Base-by-base conservation (phyloP, 2,113 vertebrate genomes). In the Desmodus rotundus region DNA sequence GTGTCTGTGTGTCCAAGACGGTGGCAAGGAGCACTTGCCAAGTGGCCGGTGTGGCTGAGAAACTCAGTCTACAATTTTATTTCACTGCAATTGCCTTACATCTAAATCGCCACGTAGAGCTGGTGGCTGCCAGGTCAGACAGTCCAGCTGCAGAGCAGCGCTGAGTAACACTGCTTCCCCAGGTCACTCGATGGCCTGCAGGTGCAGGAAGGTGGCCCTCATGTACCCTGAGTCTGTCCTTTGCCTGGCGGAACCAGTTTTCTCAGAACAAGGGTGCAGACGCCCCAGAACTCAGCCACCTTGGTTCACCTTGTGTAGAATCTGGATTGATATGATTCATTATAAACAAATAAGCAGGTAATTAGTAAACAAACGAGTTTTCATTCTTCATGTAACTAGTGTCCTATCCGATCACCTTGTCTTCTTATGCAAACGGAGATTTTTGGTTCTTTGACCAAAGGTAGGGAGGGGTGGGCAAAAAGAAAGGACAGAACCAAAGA, bases 401-500 rank as follows among this genome's bases (percentile, higher is more conserved):
- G 11, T 26, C 63, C 89, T 26, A 0, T 22, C 24, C 7, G 17
- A 50, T 43, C 8, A 0, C 56, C 31, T 31, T 22, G 19, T 41
- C 31, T 43, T 73, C 76, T 61, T 56, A 24, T 2, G 26, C 20
- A 15, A 67, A 14, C 2, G 3, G 56, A 38, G 56, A 31, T 0
- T 41, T 70, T 8, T 4, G 54, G 54, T 50, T 47, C 76, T 24
- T 9, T 26, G 43, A 50, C 28, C 26, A 0, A 3, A 31, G n/a
- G 28, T 43, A 6, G 19, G 31, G 5, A 2, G 6, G 3, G 26
- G 3, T 2, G 50, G 2, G 2, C 13, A 9, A 14, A 52, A 16
- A 20, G 5, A 12, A 19, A 45, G 26, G 26, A 11, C 13, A 65
- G 41, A 22, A 14, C 28, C 22, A 26, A 0, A 8, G 24, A n/a